Evolutionary conservation across 1,140 invertebrate species (phyloP).

Genomic region (Lasioglossum baleicum): DNA sequence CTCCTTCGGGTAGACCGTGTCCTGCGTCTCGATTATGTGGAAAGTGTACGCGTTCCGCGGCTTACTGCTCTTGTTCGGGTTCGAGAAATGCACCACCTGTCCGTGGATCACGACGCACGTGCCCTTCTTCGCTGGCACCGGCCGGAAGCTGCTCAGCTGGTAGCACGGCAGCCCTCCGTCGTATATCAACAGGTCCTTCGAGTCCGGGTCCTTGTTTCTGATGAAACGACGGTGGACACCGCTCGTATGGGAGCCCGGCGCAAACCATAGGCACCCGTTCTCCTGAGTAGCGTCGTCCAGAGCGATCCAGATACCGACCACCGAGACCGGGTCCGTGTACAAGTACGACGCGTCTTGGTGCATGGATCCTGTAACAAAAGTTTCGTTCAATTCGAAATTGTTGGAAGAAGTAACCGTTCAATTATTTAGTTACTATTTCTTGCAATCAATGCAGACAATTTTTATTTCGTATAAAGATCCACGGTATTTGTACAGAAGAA

Average conservation of each 20-base stretch:
- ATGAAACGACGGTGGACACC: conserved; percentile 87
- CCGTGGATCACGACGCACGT: conserved; percentile 94
- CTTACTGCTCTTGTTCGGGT: conserved; percentile 89
- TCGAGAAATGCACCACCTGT: conserved; percentile 95
- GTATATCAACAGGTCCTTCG: conserved; percentile 83
- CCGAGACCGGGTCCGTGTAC: conserved; percentile 87
- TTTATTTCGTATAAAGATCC: too few species aligned
- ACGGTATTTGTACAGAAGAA: too few species aligned
- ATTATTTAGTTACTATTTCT: too few species aligned
- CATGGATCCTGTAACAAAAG: conserved; percentile 60
- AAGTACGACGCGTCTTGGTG: conserved; percentile 86
- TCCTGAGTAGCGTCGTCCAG: conserved; percentile 94
- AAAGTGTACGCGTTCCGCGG: conserved; percentile 98
- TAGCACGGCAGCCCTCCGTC: conserved; percentile 85
- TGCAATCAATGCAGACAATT: too few species aligned
- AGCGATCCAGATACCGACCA: conserved; percentile 96
- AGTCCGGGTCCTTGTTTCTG: conserved; percentile 84
- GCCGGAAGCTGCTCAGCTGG: conserved; percentile 87
- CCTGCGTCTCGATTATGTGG: conserved; percentile 92
- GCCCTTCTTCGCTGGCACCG: conserved; percentile 91
- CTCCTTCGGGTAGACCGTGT: conserved; percentile 87
- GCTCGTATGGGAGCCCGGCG: conserved; percentile 93
- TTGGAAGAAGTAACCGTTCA: too few species aligned
- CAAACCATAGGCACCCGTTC: conserved; percentile 97
- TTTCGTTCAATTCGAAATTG: too few species aligned